Percentiles rank a stretch among this genome's conserved stretches.
These are phyloP conservation scores for Phymanthus crucifer DNA, from an alignment of 92 coral and sea anemone species.

Conservation along the genomic window DNA sequence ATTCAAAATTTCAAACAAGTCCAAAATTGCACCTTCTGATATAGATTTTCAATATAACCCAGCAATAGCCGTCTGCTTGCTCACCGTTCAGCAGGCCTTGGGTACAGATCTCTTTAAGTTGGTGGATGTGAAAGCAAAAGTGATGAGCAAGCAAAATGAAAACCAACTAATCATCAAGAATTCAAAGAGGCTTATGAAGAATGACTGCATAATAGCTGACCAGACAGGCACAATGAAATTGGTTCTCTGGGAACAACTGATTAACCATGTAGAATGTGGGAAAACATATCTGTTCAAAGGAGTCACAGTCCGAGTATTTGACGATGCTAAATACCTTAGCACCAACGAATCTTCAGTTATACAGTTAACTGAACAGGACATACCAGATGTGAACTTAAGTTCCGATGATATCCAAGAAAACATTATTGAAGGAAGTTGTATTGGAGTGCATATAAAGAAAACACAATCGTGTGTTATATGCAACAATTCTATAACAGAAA, in stretches of 20 bases:
- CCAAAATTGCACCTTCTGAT: too few species aligned
- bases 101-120: too few species aligned
- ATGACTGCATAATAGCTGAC: conserved; percentile 47
- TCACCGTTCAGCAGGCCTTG: too few species aligned
- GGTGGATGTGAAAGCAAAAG: too few species aligned
- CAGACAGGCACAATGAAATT: conserved; percentile 52
- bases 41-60: too few species aligned
- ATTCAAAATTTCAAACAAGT: not conserved
- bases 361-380: conserved; percentile 25
- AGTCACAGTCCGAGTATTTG: conserved; percentile 46
- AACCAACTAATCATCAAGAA: conserved; percentile 22
- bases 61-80: too few species aligned
- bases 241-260: conserved; percentile 46
- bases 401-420: conserved; percentile 43
- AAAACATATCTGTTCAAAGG: conserved; percentile 45
- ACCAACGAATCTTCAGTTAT: conserved; percentile 48
- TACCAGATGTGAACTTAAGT: conserved; percentile 29
- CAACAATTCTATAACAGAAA: conserved; percentile 25
- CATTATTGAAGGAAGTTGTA: conserved; percentile 33
- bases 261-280: conserved; percentile 48
- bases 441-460: conserved; percentile 37
- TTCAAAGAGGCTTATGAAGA: conserved; percentile 11
- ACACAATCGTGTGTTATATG: conserved; percentile 33
- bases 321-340: conserved; percentile 39
- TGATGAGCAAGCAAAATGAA: too few species aligned